Evolutionary conservation across 1,140 invertebrate species (phyloP), one percentile per base, ranked within the genome.

Genomic region (Potamilus streckersoni): DNA sequence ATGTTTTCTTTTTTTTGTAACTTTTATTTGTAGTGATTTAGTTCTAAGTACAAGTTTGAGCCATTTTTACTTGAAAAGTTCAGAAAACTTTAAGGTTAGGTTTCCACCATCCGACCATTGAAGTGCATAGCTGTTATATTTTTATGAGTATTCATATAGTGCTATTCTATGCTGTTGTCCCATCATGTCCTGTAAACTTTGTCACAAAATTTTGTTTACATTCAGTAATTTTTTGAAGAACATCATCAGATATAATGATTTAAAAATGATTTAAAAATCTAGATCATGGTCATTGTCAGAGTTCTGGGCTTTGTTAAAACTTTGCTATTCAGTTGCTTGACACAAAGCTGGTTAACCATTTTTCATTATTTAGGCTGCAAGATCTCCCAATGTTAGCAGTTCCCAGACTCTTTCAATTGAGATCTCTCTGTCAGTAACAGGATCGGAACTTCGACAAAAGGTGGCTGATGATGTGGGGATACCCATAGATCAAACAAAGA

Each of bases 401-500:
- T n/a, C 66, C 23, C 15, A 59, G 23, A 14, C 62, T 5, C 59
- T 69, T n/a, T 66, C 78, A 15, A 17, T 86, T 16, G 83, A 86
- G 70, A 79, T 85, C 16, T 74, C 62, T 15, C 78, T 86, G 38
- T 61, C 79, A 38, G 58, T 62, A 17, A 67, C 27, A 49, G 93
- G 93, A 4, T 86, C 83, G 31, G 92, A 93, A 15, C 86, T 95
- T 14, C 92, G 93, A 73, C 79, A 89, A 49, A 80, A 85, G 1
- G 88, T 95, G 56, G 90, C 92, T 31, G 80, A 89, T n/a, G 87
- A 91, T 70, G 80, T 93, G 27, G 82, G 82, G 19, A 83, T 92
- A 19, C 74, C 85, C n/a, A 80, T 77, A 60, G 88, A 89, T 58
- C 91, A 91, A 90, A 92, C 95, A 0, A 94, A 95, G 80, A 87